Evolutionary conservation across 2,797 vertebrate species (phyloP).

Genomic region (Danio albolineatus): DNA sequence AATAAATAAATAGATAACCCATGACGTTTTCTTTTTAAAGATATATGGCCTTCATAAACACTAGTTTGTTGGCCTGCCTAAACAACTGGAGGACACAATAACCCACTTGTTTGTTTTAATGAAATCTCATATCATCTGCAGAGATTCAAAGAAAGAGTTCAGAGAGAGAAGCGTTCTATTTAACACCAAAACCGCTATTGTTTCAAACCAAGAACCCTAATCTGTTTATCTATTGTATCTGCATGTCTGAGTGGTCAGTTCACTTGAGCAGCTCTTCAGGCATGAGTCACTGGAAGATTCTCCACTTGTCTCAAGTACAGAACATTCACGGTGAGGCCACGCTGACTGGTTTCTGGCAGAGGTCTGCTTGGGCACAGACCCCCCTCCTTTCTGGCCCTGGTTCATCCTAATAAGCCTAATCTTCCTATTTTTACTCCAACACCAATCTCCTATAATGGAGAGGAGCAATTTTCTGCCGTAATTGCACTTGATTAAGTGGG

Average conservation of each 20-base stretch:
- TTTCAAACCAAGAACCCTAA: too few relatives aligned
- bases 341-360: not conserved
- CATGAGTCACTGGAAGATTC: slow-evolving; percentile 25
- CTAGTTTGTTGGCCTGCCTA: too few relatives aligned
- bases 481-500: slow-evolving; percentile 61
- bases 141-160: too few relatives aligned
- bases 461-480: slow-evolving; percentile 62
- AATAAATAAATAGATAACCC: too few relatives aligned
- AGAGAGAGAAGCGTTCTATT: too few relatives aligned
- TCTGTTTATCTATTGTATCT: slow-evolving; percentile 6
- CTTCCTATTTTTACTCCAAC: slow-evolving; percentile 48
- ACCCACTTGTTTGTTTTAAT: too few relatives aligned
- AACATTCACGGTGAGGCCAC: not conserved
- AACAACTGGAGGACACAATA: too few relatives aligned
- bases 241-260: not conserved
- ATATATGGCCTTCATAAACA: too few relatives aligned
- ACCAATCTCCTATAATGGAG: slow-evolving; percentile 59
- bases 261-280: slow-evolving; percentile 5
- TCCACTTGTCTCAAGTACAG: slow-evolving; percentile 30
- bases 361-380: slow-evolving; percentile 41
- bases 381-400: slow-evolving; percentile 11
- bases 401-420: slow-evolving; percentile 65
- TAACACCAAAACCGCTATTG: too few relatives aligned
- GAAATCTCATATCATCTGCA: too few relatives aligned
- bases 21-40: too few relatives aligned